These are phyloP conservation scores for Morone saxatilis DNA, from an alignment of 2,113 vertebrate genomes.

Conservation along the genomic window DNA sequence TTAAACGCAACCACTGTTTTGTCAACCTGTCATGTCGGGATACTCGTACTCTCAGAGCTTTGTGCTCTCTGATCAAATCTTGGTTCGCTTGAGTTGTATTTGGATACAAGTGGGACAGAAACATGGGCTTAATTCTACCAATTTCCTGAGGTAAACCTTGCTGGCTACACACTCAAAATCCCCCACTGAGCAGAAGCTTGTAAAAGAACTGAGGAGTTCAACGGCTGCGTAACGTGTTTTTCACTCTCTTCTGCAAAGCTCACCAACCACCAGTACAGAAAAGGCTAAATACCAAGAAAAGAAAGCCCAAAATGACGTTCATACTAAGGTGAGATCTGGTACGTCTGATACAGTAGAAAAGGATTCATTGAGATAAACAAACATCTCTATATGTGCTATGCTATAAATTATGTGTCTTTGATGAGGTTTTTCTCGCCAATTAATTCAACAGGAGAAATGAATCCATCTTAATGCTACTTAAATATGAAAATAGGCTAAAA, in stretches of 20 bases:
- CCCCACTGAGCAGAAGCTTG: neutral
- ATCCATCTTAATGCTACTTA: neutral
- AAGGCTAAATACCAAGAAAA: neutral
- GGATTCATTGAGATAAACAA: neutral
- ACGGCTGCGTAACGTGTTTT: neutral
- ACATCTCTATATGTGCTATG: too few species aligned
- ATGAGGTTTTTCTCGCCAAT: too few species aligned
- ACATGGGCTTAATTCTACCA: neutral
- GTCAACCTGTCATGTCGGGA: neutral
- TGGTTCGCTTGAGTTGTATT: neutral
- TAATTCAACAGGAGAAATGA: too few species aligned
- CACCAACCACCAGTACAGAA: neutral
- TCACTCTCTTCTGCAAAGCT: neutral
- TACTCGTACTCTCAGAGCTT: neutral
- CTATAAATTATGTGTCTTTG: neutral
- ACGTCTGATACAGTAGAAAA: neutral
- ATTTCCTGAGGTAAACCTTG: constrained; percentile 17
- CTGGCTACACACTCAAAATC: neutral
- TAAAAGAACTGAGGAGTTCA: neutral
- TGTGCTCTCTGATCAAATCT: neutral
- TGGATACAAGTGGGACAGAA: neutral
- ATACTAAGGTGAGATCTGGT: neutral
- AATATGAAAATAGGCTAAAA: neutral
- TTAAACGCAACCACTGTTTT: neutral
- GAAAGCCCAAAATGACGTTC: too few species aligned